Base-by-base conservation (phyloP, 2,113 vertebrate genomes). In the Gymnobelideus leadbeateri region DNA sequence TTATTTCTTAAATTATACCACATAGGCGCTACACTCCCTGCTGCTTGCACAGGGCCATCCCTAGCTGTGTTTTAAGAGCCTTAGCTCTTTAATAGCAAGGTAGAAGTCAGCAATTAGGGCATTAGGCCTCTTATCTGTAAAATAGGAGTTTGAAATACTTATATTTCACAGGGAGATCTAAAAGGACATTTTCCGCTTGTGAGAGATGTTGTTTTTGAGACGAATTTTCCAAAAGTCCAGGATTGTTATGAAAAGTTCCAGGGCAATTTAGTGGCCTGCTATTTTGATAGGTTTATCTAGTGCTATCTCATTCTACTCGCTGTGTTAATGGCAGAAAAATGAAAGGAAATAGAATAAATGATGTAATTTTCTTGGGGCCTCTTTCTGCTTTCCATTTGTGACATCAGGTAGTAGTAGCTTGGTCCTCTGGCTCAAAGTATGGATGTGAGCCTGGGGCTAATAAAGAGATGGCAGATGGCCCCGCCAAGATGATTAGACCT, bases 381-480 rank as follows among this genome's bases (percentile, higher is more conserved):
- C 57, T 92, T 94, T 94, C 49, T 91, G 52, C 93, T 68, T 91
- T 77, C 47, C 24, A 37, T 93, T 53, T 68, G 6, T n/a, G 96
- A 96, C 92, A 31, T 26, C 92, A 95, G 47, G n/a, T 96, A 91
- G 90, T 95, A 96, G 68, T 90, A 94, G 55, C 92, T 91, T 90
- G 8, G 7, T 28, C 68, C 91, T 92, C 0, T 93, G 94, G 51
- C 47, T 97, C 50, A 55, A 95, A 52, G 23, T 95, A 0, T 91
- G 91, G 90, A 16, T 68, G 10, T 97, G 94, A 91, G 54, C 95
- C 89, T 84, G 89, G 77, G 0, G 0, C 57, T 91, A 90, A 89
- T 68, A 94, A 95, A 96, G 95, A 26, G 93, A 95, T 97, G 94
- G 91, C 97, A 96, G 94, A 97, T 95, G 94, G 97, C 92, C 97